Base-by-base conservation (phyloP, 2,888 invertebrate genomes). In the Mimachlamys varia region DNA sequence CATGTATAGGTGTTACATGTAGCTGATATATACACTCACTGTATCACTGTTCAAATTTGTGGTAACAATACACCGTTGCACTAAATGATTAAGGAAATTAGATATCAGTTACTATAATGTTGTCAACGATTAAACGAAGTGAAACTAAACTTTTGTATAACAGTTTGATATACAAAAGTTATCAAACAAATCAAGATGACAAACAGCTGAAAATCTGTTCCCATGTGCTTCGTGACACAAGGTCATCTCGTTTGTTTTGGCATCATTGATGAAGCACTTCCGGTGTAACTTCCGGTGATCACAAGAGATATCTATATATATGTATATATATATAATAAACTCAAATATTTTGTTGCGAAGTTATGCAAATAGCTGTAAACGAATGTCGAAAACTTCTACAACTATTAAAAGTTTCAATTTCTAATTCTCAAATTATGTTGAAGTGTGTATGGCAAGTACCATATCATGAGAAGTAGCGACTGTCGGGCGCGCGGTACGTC, bases 381-480 rank as follows among this genome's bases (percentile, higher is more conserved):
- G 76, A 76, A 76, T 76, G 76, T 76, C 76, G 76, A 76, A 76
- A 76, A 76, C 76, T 76, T 27, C 27, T 76, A 76, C 27, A 76
- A 76, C 76, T 76, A 27, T 76, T 76, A 76, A 76, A 76, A 76
- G 76, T 76, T 76, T 76, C 76, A 76, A 76, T 76, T 76, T 76
- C 76, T 76, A 76, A 76, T 76, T 76, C 76, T 76, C 76, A 76
- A 76, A 76, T 76, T 76, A 76, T 33, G 76, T 76, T 76, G 76
- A 76, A 76, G 76, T 76, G 76, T 76, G 7, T 27, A 76, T 76
- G 76, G 76, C 76, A 76, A 76, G 76, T 76, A 76, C 33, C 76
- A 76, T 76, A 76, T 27, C 76, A 27, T 76, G 10, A 76, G 76
- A 76, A 76, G 76, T 27, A 76, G 76, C 76, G 76, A 33, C 76